phyloP scores from a whole-genome alignment of 30 jellyfish, hydroid and myxozoan genomes.

The Haliclystus octoradiatus region DNA sequence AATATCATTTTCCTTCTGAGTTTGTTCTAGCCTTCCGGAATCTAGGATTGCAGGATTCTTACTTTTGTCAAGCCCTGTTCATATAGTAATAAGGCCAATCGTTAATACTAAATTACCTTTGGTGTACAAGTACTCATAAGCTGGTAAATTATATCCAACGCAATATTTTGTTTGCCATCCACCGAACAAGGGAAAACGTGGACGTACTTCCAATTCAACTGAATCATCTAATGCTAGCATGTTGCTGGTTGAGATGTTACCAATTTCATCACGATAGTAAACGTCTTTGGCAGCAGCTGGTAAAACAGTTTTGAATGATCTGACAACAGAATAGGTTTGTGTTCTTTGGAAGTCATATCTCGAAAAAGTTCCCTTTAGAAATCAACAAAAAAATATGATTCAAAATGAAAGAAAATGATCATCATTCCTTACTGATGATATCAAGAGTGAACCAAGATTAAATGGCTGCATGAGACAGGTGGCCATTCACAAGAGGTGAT shows the following conservation, averaged over 20 bases:
- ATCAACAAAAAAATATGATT: neutral
- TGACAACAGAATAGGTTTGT: slow-evolving; percentile 84
- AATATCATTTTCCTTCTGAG: no score
- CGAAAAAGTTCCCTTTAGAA: slow-evolving; percentile 66
- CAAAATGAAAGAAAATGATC: no score
- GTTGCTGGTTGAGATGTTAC: slow-evolving; percentile 90
- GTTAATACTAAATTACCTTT: slow-evolving; percentile 36
- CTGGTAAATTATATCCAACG: slow-evolving; percentile 87
- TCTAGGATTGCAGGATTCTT: no score
- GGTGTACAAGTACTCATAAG: slow-evolving; percentile 61
- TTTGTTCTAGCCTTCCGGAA: no score
- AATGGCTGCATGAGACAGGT: no score
- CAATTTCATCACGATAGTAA: slow-evolving; percentile 90
- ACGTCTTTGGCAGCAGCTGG: slow-evolving; percentile 97
- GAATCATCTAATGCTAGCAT: slow-evolving; percentile 57
- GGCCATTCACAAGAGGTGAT: no score
- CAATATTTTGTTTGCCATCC: slow-evolving; percentile 94
- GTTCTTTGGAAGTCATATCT: slow-evolving; percentile 89
- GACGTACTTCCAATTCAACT: slow-evolving; percentile 81
- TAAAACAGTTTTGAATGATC: slow-evolving; percentile 75
- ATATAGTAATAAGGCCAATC: no score
- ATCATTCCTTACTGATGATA: no score
- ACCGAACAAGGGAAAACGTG: slow-evolving; percentile 93
- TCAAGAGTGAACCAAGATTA: no score
- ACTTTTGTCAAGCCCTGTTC: no score